These are phyloP conservation scores for Peucedramus taeniatus DNA, from an alignment of 2,113 vertebrate genomes.

Conservation along the genomic window DNA sequence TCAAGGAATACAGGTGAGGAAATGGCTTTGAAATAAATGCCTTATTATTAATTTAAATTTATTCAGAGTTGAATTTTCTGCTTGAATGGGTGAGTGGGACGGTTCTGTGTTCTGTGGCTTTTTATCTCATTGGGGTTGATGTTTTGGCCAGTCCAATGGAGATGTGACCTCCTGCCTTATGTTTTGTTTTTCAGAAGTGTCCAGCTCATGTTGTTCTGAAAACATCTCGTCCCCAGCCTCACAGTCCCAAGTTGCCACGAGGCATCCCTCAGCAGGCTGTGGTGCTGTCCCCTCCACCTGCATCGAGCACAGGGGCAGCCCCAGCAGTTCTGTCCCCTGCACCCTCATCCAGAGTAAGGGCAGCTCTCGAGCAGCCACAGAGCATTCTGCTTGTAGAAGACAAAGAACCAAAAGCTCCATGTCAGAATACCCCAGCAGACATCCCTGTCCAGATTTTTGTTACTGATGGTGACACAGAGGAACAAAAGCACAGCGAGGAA, in stretches of 20 bases:
- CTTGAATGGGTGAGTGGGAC: neutral
- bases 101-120: neutral
- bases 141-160: neutral
- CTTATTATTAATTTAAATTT: neutral
- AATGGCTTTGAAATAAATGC: neutral
- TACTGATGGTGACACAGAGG: neutral
- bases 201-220: constrained; percentile 76
- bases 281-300: constrained; percentile 13
- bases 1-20: neutral
- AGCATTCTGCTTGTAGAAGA: neutral
- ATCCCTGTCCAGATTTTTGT: constrained; percentile 69
- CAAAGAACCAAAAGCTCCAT: neutral
- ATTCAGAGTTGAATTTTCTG: neutral
- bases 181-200: constrained; percentile 73
- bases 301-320: constrained; percentile 37
- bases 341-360: constrained; percentile 36
- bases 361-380: neutral
- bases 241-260: neutral
- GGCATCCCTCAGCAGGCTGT: neutral
- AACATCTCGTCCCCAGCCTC: constrained; percentile 58
- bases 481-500: neutral
- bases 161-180: neutral
- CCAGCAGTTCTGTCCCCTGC: constrained; percentile 2
- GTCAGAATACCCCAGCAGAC: constrained; percentile 40
- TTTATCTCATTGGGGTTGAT: neutral